Base-by-base conservation (phyloP, 2,888 invertebrate genomes). In the Ophioninae sp. region DNA sequence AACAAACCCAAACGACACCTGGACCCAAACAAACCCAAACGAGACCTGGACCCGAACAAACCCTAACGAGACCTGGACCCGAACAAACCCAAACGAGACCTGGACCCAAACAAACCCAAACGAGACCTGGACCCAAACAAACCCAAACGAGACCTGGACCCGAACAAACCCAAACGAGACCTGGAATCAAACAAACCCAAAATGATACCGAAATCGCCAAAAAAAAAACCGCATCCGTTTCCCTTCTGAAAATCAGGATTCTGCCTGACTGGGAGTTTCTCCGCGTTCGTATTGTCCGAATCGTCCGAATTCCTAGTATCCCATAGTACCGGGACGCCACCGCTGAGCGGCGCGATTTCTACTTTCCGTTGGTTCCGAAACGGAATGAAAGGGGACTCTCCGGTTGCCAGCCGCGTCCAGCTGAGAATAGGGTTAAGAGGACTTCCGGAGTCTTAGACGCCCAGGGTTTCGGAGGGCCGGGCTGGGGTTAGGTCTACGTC, bases 381-480 rank as follows among this genome's bases (percentile, higher is more conserved):
- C 56, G 64, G 56, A 65, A 81, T 65, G 73, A n/a, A 70, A 72
- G 13, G 62, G 59, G 56, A 13, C 37, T 30, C 56, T 64, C 50
- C 30, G n/a, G n/a, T n/a, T 62, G 23, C 44, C 23, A 61, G 61
- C 68, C 39, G 21, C 44, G n/a, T n/a, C 8, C 7, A 41, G n/a
- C 30, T 59, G 17, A 50, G 41, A 37, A 65, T 41, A 74, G 39
- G 13, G 67, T 56, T 37, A 61, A 17, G 37, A 50, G 73, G 79
- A 81, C 79, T 81, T 81, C 57, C 72, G 79, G 75, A 81, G 81
- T 84, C 84, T 82, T 78, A 73, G 61, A 21, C 68, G 77, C 59
- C 20, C 23, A n/a, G 20, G 21, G 62, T 61, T 41, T 20, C 20
- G 70, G 41, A n/a, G 56, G 21, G 70, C 62, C 21, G 6, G 41